A percentile compares a stretch with the other conserved stretches of the same genome.
Conservation (phyloP, 2,888 invertebrate species). For the Aleiodes leptofemur region DNA sequence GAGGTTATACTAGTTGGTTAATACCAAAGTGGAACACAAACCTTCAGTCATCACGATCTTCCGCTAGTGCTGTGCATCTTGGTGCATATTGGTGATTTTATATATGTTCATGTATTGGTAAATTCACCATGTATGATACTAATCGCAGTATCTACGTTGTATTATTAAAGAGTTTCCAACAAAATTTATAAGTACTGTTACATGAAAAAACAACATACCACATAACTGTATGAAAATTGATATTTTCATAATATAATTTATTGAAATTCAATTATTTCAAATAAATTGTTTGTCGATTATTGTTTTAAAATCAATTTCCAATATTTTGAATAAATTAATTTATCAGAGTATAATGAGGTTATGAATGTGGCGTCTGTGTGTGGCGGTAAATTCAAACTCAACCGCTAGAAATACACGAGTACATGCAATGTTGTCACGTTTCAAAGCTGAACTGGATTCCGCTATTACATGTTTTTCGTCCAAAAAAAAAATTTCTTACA, state of each 20-base stretch:
- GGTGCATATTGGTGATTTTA: constrained; percentile 16
- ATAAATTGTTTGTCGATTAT: too few relatives aligned
- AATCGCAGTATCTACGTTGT: constrained; percentile 24
- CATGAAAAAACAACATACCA: constrained; percentile 5
- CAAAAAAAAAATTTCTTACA: background rate
- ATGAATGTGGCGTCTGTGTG: too few relatives aligned
- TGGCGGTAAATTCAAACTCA: too few relatives aligned
- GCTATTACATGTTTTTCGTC: too few relatives aligned
- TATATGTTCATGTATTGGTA: background rate
- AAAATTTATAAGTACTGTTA: constrained; percentile 25
- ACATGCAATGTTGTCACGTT: too few relatives aligned
- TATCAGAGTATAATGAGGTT: background rate
- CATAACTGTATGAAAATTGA: constrained; percentile 5
- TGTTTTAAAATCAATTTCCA: too few relatives aligned
- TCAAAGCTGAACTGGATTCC: too few relatives aligned
- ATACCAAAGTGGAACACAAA: constrained; percentile 42
- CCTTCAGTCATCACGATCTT: constrained; percentile 35
- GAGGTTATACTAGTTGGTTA: constrained; percentile 12
- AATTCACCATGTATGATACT: constrained; percentile 21
- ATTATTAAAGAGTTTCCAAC: constrained; percentile 23
- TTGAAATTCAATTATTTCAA: too few relatives aligned
- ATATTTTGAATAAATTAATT: background rate
- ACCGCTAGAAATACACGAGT: too few relatives aligned
- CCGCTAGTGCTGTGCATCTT: background rate
- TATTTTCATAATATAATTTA: background rate